Percentiles rank a stretch among this genome's conserved stretches.
Evolutionary conservation across 2,113 vertebrate species (phyloP).

Genomic region (Rhagologus leucostigma): DNA sequence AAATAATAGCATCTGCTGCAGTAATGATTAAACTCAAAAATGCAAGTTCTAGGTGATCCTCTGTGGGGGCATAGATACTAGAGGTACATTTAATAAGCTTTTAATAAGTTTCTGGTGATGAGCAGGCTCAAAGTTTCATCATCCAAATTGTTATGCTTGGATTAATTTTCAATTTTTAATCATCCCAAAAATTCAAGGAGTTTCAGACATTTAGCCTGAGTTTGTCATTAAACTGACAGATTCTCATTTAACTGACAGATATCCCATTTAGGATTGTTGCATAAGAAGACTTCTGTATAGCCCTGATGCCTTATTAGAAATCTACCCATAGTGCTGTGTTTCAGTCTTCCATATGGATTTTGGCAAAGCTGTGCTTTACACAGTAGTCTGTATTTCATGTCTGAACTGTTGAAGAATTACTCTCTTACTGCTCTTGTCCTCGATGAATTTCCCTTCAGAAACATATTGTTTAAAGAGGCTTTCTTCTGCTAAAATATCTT

Average conservation of each 20-base stretch:
- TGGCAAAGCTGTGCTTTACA: not conserved
- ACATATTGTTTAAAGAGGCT: not conserved
- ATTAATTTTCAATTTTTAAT: not conserved
- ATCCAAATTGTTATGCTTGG: not conserved
- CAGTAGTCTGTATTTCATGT: not conserved
- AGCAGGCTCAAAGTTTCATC: not conserved
- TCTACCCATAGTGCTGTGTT: not conserved
- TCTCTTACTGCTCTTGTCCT: not conserved
- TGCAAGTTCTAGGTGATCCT: not conserved
- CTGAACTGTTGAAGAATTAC: not conserved
- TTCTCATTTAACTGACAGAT: not conserved
- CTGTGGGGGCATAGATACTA: not conserved
- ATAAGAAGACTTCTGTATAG: not conserved
- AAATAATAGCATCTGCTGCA: not conserved
- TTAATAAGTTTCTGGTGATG: not conserved
- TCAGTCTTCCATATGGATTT: not conserved
- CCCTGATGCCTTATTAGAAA: not conserved
- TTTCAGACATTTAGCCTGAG: not conserved
- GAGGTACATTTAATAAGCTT: not conserved
- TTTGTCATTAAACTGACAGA: not conserved
- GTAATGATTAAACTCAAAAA: not conserved
- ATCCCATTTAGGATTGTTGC: not conserved
- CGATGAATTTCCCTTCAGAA: not conserved
- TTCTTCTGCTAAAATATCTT: constrained; percentile 7
- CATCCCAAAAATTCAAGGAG: not conserved